phyloP scores from a whole-genome alignment of 2,888 invertebrate genomes.

The Heliconius aoede region DNA sequence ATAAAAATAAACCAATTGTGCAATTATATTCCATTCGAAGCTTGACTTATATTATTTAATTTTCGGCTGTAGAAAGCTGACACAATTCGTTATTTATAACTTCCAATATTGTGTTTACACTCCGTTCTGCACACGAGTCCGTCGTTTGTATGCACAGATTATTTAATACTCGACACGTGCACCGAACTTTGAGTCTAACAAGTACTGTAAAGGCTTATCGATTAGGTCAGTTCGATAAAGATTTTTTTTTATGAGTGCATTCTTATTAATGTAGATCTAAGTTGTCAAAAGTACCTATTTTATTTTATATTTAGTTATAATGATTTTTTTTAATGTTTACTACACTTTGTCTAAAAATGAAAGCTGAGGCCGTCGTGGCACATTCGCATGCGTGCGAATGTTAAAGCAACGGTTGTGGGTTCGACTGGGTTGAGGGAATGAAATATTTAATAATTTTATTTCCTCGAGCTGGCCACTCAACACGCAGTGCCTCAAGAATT shows the following conservation, averaged over 20 bases:
- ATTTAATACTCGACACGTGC: conserved; percentile 26
- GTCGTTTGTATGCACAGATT: conserved; percentile 19
- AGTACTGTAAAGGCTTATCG: not conserved
- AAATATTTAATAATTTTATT: too few species aligned
- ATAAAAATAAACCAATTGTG: not conserved
- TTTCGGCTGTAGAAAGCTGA: conserved; percentile 10
- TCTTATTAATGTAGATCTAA: not conserved
- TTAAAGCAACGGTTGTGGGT: too few species aligned
- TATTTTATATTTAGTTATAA: too few species aligned
- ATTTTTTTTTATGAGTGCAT: not conserved
- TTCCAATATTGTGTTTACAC: conserved; percentile 25
- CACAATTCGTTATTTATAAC: conserved; percentile 23
- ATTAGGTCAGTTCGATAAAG: not conserved
- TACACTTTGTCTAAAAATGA: too few species aligned
- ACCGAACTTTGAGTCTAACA: conserved; percentile 16
- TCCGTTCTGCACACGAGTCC: not conserved
- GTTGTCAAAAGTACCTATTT: too few species aligned
- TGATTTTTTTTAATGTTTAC: too few species aligned
- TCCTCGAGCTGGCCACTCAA: too few species aligned
- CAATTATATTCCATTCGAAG: not conserved
- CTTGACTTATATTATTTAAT: conserved; percentile 15
- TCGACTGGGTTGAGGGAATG: too few species aligned
- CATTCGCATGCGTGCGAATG: too few species aligned
- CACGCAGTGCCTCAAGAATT: too few species aligned
- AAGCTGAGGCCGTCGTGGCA: too few species aligned